Evolutionary conservation across 2,888 invertebrate genomes (phyloP).

Genomic region (Diaphora mendica): DNA sequence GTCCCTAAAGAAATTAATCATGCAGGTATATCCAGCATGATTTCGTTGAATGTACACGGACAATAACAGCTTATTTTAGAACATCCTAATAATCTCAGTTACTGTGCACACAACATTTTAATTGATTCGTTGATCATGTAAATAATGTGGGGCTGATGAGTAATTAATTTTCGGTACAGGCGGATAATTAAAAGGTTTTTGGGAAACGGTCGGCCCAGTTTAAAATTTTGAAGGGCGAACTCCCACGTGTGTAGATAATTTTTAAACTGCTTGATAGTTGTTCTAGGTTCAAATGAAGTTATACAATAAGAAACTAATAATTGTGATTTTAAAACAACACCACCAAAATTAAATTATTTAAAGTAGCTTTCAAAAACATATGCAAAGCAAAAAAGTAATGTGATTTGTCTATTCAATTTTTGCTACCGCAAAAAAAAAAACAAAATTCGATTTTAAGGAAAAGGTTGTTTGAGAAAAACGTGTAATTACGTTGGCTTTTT

Average conservation of each 20-base stretch:
- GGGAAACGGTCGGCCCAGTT: too few relatives aligned
- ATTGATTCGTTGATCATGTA: slow-evolving; percentile 13
- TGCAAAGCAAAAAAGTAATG: background rate
- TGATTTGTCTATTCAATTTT: background rate
- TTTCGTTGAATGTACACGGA: background rate
- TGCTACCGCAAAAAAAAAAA: background rate
- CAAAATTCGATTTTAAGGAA: background rate
- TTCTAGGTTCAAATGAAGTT: too few relatives aligned
- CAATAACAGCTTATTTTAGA: background rate
- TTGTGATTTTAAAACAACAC: too few relatives aligned
- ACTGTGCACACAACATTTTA: slow-evolving; percentile 10
- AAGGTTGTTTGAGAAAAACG: background rate
- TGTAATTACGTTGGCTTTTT: background rate
- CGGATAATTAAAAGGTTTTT: slow-evolving; percentile 6
- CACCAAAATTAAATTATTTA: too few relatives aligned
- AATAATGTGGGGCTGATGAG: slow-evolving; percentile 8
- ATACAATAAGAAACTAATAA: too few relatives aligned
- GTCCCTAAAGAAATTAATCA: background rate
- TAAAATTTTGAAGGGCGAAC: background rate
- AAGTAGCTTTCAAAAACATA: too few relatives aligned
- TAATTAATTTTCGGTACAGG: slow-evolving; percentile 7
- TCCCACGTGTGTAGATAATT: background rate
- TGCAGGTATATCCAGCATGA: background rate
- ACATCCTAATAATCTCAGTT: background rate
- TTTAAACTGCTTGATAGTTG: too few relatives aligned